Base-by-base conservation (phyloP, 2,113 vertebrate genomes). In the Cercopithecus mona region DNA sequence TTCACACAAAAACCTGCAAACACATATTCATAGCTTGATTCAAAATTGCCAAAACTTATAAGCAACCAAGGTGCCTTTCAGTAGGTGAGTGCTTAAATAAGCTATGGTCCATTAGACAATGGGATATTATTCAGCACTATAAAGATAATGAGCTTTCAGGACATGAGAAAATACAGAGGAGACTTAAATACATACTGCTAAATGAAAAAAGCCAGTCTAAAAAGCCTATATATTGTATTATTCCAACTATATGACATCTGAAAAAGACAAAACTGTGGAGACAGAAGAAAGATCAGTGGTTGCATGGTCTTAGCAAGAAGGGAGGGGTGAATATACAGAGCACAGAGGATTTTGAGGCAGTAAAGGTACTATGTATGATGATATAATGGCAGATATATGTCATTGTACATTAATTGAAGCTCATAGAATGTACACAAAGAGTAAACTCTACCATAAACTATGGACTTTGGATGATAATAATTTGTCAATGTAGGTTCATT, bases 281-380 rank as follows among this genome's bases (percentile, higher is more conserved):
- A 57, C 16, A 17, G 38, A 45, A 22, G 40, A 78, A 85, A 70
- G 25, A 48, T 57, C 50, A 79, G 8, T 50, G 13, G 27, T 70
- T 61, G 1, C 30, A 25, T 50, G 6, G 9, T 1, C 0, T 50
- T 80, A n/a, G 25, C 30, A 18, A 3, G 4, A 23, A 55, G 30
- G 22, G 32, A 57, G 2, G 16, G 11, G 57, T 10, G 25, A 72
- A 48, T 30, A 72, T 35, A 10, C 6, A 59, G 12, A 79, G 4
- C 6, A 40, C 16, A 55, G 32, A 52, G 1, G 20, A 45, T 13
- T 66, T 64, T 55, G 40, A 43, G 20, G 43, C 30, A 30, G 11
- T 20, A 38, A 23, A 55, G 59, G 18, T 50, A 64, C 75, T 68
- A 38, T 61, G 5, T 13, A 30, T 75, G 27, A 73, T 61, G 7